phyloP scores from a whole-genome alignment of 2,797 vertebrate species.

The Crypturellus tataupa region DNA sequence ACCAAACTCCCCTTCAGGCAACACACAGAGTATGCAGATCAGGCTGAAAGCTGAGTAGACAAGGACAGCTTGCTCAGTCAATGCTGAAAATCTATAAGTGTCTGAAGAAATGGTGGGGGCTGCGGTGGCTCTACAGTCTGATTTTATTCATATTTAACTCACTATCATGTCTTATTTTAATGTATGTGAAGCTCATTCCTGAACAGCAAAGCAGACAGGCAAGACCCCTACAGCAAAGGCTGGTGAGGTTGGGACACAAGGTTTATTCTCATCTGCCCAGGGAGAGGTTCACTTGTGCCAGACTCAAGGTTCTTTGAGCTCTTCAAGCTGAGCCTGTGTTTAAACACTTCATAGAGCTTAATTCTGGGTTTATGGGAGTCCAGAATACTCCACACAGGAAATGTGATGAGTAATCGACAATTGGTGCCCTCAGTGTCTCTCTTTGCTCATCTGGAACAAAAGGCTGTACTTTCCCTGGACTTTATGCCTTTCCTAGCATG shows the following conservation, averaged over 20 bases:
- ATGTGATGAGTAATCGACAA: background rate
- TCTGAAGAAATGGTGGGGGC: background rate
- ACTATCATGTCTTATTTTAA: background rate
- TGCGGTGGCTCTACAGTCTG: background rate
- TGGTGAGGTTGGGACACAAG: background rate
- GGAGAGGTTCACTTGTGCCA: background rate
- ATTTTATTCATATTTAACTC: background rate
- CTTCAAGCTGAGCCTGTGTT: background rate
- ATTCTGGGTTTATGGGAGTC: background rate
- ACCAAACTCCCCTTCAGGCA: background rate
- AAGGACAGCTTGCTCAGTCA: background rate
- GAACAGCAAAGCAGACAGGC: fast-evolving
- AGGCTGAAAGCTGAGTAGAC: background rate
- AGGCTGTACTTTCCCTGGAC: background rate
- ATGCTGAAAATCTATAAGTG: background rate
- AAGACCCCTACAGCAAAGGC: fast-evolving
- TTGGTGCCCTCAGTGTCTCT: background rate
- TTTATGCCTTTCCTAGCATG: background rate
- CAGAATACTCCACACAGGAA: background rate
- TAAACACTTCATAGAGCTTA: background rate
- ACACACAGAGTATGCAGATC: background rate
- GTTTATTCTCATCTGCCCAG: background rate
- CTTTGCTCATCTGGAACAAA: conserved; percentile 28
- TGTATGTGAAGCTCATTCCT: background rate
- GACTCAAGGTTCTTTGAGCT: background rate